A percentile compares a stretch with the other conserved stretches of the same genome.
These are phyloP conservation scores for Mus pahari DNA, from an alignment of 2,113 vertebrate genomes.

Conservation along the genomic window DNA sequence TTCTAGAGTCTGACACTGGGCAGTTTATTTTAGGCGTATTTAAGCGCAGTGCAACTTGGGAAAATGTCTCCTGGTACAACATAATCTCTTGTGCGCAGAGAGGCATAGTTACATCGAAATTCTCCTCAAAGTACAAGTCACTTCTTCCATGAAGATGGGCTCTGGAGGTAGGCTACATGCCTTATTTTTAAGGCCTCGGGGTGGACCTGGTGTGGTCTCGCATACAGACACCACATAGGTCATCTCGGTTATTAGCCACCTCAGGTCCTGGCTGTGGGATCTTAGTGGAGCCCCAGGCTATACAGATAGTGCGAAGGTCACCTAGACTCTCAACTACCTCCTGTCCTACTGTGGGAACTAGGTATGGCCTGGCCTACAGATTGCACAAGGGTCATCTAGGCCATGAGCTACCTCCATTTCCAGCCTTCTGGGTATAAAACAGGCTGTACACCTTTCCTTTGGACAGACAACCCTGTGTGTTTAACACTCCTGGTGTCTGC, in stretches of 20 bases:
- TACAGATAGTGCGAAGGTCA: not conserved
- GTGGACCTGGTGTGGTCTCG: not conserved
- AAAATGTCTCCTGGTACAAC: not conserved
- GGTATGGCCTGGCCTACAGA: not conserved
- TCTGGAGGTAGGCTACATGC: not conserved
- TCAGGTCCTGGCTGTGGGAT: not conserved
- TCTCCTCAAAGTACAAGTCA: not conserved
- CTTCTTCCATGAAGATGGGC: not conserved
- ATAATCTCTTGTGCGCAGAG: not conserved
- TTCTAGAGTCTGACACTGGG: not conserved
- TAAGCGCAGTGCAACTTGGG: not conserved
- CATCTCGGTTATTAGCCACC: not conserved
- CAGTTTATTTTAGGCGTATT: not conserved
- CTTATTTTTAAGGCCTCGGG: not conserved
- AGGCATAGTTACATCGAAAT: not conserved
- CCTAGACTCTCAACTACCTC: not conserved
- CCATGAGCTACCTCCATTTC: not conserved
- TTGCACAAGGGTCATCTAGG: not conserved
- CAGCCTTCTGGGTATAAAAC: not conserved
- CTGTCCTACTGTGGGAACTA: no score
- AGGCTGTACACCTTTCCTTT: not conserved
- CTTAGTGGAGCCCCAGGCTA: not conserved
- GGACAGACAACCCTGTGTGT: not conserved
- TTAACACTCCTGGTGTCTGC: not conserved
- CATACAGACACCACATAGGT: not conserved